Conservation (phyloP, 2,888 invertebrate species). For the Ferdinandea cuprea region DNA sequence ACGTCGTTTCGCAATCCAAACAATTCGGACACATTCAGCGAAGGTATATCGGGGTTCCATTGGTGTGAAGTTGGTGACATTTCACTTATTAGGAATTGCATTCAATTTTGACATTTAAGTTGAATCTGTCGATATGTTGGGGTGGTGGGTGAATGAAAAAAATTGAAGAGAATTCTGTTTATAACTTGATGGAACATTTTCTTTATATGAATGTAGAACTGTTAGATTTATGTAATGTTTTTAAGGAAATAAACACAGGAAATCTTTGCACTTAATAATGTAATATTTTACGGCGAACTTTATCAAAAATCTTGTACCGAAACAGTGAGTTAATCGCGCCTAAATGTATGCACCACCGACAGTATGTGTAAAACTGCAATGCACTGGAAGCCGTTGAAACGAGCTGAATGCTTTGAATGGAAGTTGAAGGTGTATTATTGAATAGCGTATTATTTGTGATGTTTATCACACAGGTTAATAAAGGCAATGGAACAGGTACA, state of each 20-base stretch:
- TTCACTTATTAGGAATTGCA: constrained; percentile 41
- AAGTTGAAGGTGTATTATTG: constrained; percentile 7
- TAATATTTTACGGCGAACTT: not conserved
- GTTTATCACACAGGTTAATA: not conserved
- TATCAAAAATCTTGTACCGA: not conserved
- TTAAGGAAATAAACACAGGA: not conserved
- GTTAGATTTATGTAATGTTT: not conserved
- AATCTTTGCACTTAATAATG: not conserved
- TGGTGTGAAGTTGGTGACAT: constrained; percentile 63
- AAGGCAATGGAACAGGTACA: too few relatives aligned
- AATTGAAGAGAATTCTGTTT: constrained; percentile 22
- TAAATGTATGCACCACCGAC: constrained; percentile 44
- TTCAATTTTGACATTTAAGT: constrained; percentile 69
- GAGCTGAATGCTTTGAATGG: constrained; percentile 4
- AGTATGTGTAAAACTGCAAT: constrained; percentile 10
- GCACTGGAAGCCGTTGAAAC: constrained; percentile 3
- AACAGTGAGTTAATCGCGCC: constrained; percentile 30
- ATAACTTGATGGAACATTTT: constrained; percentile 27
- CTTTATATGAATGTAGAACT: constrained; percentile 2
- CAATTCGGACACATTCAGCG: constrained; percentile 74
- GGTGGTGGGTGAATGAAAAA: constrained; percentile 18
- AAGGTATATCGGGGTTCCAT: constrained; percentile 58
- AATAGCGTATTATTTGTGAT: not conserved
- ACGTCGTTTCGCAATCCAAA: constrained; percentile 75
- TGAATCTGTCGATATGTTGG: constrained; percentile 55